A percentile compares a stretch with the other conserved stretches of the same genome.
These are phyloP conservation scores for Bilobella aurantiaca DNA, from an alignment of 1,140 invertebrate species.

Conservation along the genomic window DNA sequence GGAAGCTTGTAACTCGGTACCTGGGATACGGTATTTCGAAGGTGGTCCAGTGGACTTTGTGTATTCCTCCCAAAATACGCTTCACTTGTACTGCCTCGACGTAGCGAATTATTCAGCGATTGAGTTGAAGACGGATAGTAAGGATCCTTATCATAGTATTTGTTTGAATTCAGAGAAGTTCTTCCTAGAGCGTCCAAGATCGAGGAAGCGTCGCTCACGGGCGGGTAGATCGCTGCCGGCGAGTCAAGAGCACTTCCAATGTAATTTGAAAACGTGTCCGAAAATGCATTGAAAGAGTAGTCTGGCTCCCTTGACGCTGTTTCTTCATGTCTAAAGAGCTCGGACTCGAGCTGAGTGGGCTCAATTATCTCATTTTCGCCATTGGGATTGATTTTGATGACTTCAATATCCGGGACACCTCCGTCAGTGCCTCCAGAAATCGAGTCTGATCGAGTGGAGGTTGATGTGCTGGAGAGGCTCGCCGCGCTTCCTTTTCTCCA, in stretches of 20 bases:
- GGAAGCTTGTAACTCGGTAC: not conserved
- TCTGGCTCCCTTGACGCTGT: not conserved
- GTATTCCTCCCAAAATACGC: too few species aligned
- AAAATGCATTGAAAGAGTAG: not conserved
- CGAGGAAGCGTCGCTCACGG: not conserved
- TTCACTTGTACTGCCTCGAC: too few species aligned
- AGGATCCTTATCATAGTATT: not conserved
- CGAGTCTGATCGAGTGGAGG: not conserved
- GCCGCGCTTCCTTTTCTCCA: constrained; percentile 1
- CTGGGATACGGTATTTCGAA: not conserved
- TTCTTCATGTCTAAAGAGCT: not conserved
- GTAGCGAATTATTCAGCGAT: too few species aligned
- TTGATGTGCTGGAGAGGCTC: not conserved
- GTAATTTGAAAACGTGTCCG: not conserved
- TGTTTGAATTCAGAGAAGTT: not conserved
- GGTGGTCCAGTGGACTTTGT: not conserved
- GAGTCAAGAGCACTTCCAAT: not conserved
- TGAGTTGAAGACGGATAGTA: too few species aligned
- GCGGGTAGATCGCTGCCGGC: not conserved
- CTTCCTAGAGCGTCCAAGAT: not conserved
- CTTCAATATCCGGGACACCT: constrained; percentile 17
- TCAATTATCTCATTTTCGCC: constrained; percentile 1
- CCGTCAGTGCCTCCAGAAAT: not conserved
- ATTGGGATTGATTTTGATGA: constrained; percentile 11
- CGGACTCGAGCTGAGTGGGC: not conserved